A percentile compares a stretch with the other conserved stretches of the same genome.
Evolutionary conservation across 2,888 invertebrate species (phyloP).

Genomic region (Euplagia quadripunctaria): DNA sequence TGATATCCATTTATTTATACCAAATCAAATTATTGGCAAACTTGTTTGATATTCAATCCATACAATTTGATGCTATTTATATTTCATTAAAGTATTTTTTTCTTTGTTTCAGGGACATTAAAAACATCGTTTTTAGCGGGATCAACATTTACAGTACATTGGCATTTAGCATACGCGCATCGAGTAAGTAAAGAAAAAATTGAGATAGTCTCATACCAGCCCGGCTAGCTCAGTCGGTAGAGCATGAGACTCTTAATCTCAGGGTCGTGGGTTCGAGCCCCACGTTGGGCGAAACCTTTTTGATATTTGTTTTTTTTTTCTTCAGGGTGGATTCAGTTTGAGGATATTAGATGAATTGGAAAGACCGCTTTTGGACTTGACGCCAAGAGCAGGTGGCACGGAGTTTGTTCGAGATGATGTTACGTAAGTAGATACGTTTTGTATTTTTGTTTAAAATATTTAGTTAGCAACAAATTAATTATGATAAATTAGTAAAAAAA

Average conservation of each 20-base stretch:
- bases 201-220: constrained; percentile 22
- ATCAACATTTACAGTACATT: constrained; percentile 94
- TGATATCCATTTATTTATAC: constrained; percentile 21
- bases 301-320: constrained; percentile 57
- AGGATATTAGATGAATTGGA: constrained; percentile 95
- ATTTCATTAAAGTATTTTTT: constrained; percentile 18
- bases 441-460: neutral
- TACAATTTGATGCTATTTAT: neutral
- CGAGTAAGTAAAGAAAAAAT: constrained; percentile 79
- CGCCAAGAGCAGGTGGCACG: constrained; percentile 92
- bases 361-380: constrained; percentile 94
- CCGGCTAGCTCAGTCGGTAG: constrained; percentile 87
- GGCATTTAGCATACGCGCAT: constrained; percentile 98
- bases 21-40: neutral
- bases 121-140: constrained; percentile 94
- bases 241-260: constrained; percentile 89
- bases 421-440: constrained; percentile 91
- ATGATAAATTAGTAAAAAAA: neutral
- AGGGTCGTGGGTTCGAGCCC: constrained; percentile 89
- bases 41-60: neutral
- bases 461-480: neutral
- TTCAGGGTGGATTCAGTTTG: constrained; percentile 96
- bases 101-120: constrained; percentile 89
- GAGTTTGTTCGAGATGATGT: constrained; percentile 94
- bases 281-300: constrained; percentile 64